Evolutionary conservation across 1,140 invertebrate genomes (phyloP).

Genomic region (Drosophila tani): DNA sequence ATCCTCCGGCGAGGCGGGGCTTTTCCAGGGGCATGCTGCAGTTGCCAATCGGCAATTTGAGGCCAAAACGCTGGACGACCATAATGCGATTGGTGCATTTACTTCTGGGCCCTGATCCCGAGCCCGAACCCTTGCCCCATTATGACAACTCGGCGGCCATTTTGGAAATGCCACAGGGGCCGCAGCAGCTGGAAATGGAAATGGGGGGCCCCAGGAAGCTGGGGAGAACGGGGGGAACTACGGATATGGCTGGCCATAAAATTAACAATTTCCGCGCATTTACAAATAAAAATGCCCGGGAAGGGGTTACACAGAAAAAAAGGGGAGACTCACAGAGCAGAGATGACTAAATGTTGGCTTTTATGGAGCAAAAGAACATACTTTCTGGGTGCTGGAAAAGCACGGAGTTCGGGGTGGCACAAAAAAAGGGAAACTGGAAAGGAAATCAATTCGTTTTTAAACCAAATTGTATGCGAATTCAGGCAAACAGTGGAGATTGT

Average conservation of each 20-base stretch:
- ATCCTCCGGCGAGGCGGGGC: conserved; percentile 5
- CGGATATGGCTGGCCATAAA: conserved; percentile 77
- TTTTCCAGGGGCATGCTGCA: conserved; percentile 36
- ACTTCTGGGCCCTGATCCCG: conserved; percentile 49
- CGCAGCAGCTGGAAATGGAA: conserved; percentile 15
- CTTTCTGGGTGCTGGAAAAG: not conserved
- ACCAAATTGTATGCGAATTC: conserved; percentile 23
- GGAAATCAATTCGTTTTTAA: conserved; percentile 24
- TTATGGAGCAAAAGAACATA: conserved; percentile 11
- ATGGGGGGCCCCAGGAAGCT: conserved; percentile 27
- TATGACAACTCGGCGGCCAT: conserved; percentile 56
- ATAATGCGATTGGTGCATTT: conserved; percentile 83
- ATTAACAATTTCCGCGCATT: conserved; percentile 80
- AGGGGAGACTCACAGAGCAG: not conserved
- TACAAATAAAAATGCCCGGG: conserved; percentile 51
- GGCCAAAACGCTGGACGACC: conserved; percentile 75
- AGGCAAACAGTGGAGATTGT: conserved; percentile 1
- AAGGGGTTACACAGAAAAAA: not conserved
- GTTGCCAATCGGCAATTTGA: conserved; percentile 67
- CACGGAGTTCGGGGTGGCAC: not conserved
- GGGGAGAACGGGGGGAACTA: conserved; percentile 1
- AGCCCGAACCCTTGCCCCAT: not conserved
- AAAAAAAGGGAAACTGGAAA: not conserved
- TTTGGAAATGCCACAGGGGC: conserved; percentile 57
- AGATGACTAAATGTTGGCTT: not conserved